Base-by-base conservation (phyloP, 2,113 vertebrate species). In the Sterrhoptilus dennistouni region DNA sequence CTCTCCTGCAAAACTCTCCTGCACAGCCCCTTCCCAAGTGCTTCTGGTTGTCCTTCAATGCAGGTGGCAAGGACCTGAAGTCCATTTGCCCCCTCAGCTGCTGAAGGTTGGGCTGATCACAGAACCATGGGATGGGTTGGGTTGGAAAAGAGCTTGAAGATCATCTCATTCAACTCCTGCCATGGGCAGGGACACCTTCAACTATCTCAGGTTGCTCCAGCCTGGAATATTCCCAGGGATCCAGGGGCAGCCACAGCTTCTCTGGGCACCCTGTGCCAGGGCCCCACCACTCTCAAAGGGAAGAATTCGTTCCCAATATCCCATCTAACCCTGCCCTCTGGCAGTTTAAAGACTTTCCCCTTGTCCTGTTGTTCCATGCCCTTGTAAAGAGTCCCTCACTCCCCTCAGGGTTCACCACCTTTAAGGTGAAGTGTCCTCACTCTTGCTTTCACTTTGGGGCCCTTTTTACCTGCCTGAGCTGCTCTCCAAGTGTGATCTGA, bases 31-130 rank as follows among this genome's bases (percentile, higher is more conserved):
- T 61, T 42, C 49, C 50, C 59, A 5, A 19, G 36, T 0, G 3
- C 11, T 1, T 2, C 36, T 40, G 57, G 21, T 36, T 21, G 13
- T 15, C 29, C 0, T 11, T 2, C 2, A 2, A 2, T 8, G 15
- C 57, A 36, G 54, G 53, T 11, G 74, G 35, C 69, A 61, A 84
- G 31, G 44, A 14, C n/a, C 83, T 42, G 33, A n/a, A 38, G 33
- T 25, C 47, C 47, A 2, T 63, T 83, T 60, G 2, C 20, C 49
- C 19, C 35, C 52, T 49, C 19, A 22, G 60, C 52, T 74, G 83
- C 36, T 52, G 47, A 75, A 20, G 7, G 4, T 3, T 5, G 23
- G 65, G 36, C 24, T 4, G 1, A 27, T 23, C 23, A 28, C 0
- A 0, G 29, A 38, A 10, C 19, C 18, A 12, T 14, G 47, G 38